Percentiles rank a stretch among this genome's conserved stretches.
Conservation (phyloP, 2,888 invertebrate genomes). For the Drosophila meridiana region DNA sequence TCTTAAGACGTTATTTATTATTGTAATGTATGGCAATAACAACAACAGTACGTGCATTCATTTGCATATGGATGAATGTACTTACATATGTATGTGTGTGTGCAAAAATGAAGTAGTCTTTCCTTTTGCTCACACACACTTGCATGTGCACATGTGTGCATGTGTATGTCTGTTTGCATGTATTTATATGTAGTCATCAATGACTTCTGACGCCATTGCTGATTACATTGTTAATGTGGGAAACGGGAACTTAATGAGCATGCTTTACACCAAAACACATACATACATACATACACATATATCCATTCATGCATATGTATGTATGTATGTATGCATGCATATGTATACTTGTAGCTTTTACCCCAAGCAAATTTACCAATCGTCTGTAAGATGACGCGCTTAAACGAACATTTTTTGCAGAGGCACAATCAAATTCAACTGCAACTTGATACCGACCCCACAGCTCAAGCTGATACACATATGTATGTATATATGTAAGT, state of each 20-base stretch:
- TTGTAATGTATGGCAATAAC: not conserved
- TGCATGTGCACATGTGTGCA: not conserved
- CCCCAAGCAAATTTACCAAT: slow-evolving; percentile 1
- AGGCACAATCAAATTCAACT: slow-evolving; percentile 53
- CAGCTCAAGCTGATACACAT: slow-evolving; percentile 32
- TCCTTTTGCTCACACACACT: not conserved
- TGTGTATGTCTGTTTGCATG: not conserved
- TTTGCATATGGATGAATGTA: not conserved
- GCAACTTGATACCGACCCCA: slow-evolving; percentile 51
- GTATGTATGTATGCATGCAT: not conserved
- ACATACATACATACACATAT: not conserved
- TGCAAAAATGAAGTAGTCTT: slow-evolving; percentile 1
- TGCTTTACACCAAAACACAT: not conserved
- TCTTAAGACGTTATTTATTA: not conserved
- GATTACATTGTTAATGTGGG: slow-evolving; percentile 50
- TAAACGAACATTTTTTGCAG: slow-evolving; percentile 23
- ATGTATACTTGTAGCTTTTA: slow-evolving; percentile 6
- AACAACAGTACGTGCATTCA: not conserved
- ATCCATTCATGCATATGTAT: not conserved
- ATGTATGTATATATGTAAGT: not conserved
- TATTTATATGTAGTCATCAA: slow-evolving; percentile 2
- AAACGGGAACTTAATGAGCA: slow-evolving; percentile 24
- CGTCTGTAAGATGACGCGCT: slow-evolving; percentile 7
- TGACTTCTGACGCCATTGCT: slow-evolving; percentile 28
- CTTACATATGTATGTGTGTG: not conserved